Evolutionary conservation across 2,888 invertebrate species (phyloP).

Genomic region (Hirtodrosophila confusa): DNA sequence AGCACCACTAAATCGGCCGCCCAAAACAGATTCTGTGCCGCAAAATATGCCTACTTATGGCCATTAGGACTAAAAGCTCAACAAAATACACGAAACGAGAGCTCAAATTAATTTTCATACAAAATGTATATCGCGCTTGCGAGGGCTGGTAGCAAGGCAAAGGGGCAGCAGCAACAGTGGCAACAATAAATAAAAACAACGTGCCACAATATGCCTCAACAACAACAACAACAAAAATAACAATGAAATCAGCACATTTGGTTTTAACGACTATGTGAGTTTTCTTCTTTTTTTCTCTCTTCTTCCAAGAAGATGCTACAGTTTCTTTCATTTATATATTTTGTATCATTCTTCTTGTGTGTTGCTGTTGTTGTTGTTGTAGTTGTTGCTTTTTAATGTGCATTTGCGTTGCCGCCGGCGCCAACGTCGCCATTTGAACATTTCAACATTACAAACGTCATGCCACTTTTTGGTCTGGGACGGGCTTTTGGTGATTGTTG

Average conservation of each 20-base stretch:
- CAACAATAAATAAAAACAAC: slow-evolving; percentile 53
- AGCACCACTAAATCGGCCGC: slow-evolving; percentile 14
- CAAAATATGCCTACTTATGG: slow-evolving; percentile 71
- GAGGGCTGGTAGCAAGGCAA: neutral
- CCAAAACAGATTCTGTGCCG: slow-evolving; percentile 41
- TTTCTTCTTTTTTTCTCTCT: slow-evolving; percentile 20
- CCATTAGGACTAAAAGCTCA: slow-evolving; percentile 70
- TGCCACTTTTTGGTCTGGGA: slow-evolving; percentile 33
- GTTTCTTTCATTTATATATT: slow-evolving; percentile 24
- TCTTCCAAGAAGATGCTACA: slow-evolving; percentile 58
- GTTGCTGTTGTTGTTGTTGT: slow-evolving; percentile 23
- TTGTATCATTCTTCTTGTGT: slow-evolving; percentile 7
- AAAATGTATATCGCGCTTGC: slow-evolving; percentile 61
- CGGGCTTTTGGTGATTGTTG: slow-evolving; percentile 35
- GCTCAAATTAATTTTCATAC: slow-evolving; percentile 76
- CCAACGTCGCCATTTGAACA: slow-evolving; percentile 58
- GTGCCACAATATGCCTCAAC: slow-evolving; percentile 52
- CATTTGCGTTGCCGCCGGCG: slow-evolving; percentile 61
- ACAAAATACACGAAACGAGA: slow-evolving; percentile 52
- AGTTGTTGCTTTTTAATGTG: slow-evolving; percentile 73
- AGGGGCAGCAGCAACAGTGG: slow-evolving; percentile 2
- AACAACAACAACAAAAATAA: slow-evolving; percentile 36
- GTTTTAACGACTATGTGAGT: slow-evolving; percentile 73
- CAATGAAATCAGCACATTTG: slow-evolving; percentile 77
- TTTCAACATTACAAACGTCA: slow-evolving; percentile 65